Percentiles rank a stretch among this genome's conserved stretches.
phyloP scores from a whole-genome alignment of 64 coral and sea anemone species.

The Anthopleura sola region DNA sequence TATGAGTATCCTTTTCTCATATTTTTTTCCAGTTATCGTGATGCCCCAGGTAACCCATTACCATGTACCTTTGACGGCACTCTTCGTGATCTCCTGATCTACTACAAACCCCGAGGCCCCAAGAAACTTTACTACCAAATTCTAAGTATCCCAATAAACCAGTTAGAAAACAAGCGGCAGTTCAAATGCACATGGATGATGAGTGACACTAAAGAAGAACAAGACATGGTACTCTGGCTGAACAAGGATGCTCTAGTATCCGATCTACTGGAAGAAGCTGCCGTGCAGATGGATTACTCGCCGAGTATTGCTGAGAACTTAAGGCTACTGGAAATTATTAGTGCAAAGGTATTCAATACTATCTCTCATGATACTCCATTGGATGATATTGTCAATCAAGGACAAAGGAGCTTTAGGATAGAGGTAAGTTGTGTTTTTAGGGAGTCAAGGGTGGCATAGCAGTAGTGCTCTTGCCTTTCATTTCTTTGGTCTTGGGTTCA shows the following conservation, averaged over 20 bases:
- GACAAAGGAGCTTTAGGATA: conserved; percentile 85
- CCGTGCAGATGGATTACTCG: conserved; percentile 62
- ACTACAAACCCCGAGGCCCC: conserved; percentile 89
- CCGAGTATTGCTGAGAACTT: conserved; percentile 34
- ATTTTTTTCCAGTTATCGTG: conserved; percentile 61
- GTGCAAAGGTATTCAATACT: conserved; percentile 88
- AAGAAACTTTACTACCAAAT: conserved; percentile 99
- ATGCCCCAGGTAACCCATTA: conserved; percentile 80
- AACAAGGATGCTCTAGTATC: conserved; percentile 87
- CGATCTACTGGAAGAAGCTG: conserved; percentile 78
- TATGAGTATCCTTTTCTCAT: neutral
- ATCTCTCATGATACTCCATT: conserved; percentile 71
- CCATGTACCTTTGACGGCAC: conserved; percentile 94
- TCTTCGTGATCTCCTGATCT: conserved; percentile 92
- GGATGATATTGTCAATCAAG: conserved; percentile 66
- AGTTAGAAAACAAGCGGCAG: conserved; percentile 97
- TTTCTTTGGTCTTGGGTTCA: too few relatives aligned
- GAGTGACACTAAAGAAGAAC: conserved; percentile 79
- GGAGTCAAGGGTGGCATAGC: too few relatives aligned
- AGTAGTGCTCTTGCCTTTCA: too few relatives aligned
- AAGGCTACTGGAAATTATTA: conserved; percentile 86
- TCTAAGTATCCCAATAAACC: conserved; percentile 92
- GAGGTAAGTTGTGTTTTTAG: conserved; percentile 63
- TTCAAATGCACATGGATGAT: conserved; percentile 94
- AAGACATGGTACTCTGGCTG: conserved; percentile 84